Conservation (phyloP, 1,140 invertebrate genomes). For the Cataglyphis hispanica region DNA sequence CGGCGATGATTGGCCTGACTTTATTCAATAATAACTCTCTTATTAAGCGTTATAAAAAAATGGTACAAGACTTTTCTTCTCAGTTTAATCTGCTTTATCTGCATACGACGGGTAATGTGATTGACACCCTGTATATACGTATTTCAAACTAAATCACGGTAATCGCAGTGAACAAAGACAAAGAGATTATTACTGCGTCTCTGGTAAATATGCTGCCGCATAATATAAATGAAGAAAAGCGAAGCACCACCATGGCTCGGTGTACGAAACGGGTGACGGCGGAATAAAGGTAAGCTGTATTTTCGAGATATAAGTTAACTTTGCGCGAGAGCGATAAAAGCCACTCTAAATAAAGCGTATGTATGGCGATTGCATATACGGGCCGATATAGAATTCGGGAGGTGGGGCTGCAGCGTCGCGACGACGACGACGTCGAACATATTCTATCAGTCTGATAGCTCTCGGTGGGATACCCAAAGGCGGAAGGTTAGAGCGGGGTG, state of each 20-base stretch:
- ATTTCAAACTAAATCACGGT: background rate
- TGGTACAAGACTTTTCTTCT: too few species aligned
- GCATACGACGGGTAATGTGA: too few species aligned
- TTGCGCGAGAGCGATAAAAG: conserved; percentile 76
- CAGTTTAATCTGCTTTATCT: too few species aligned
- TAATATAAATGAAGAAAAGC: background rate
- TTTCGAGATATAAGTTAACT: conserved; percentile 66
- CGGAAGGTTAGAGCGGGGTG: conserved; percentile 70
- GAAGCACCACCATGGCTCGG: too few species aligned
- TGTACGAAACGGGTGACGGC: background rate
- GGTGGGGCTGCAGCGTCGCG: conserved; percentile 1
- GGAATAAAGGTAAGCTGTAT: conserved; percentile 6
- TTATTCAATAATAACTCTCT: too few species aligned
- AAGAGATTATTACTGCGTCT: background rate
- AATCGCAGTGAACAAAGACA: too few species aligned
- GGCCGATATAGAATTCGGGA: conserved; percentile 26
- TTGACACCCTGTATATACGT: too few species aligned
- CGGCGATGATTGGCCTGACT: too few species aligned
- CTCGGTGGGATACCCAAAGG: conserved; percentile 78
- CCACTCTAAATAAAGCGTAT: conserved; percentile 80
- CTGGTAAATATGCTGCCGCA: background rate
- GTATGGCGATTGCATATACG: conserved; percentile 76
- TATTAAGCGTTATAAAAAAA: too few species aligned
- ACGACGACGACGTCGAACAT: conserved; percentile 66
- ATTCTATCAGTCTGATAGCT: conserved; percentile 83